A percentile compares a stretch with the other conserved stretches of the same genome.
Evolutionary conservation across 2,888 invertebrate species (phyloP).

Genomic region (Chrysodeixis includens): DNA sequence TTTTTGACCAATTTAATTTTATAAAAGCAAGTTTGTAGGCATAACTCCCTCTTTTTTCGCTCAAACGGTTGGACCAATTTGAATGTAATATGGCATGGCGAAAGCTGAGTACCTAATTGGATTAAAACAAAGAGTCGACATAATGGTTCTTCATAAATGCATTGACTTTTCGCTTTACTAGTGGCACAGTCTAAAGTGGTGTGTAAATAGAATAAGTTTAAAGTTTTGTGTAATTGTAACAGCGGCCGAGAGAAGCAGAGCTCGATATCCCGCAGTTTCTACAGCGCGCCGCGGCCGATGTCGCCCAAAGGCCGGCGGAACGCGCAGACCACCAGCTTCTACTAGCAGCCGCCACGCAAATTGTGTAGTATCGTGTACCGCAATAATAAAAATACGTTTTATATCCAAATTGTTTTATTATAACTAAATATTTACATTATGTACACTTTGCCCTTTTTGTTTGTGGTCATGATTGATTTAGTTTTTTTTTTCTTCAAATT

Average conservation of each 20-base stretch:
- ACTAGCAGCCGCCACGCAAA: slow-evolving; percentile 48
- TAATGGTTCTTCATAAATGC: too few species aligned
- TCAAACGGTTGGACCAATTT: too few species aligned
- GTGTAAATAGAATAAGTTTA: too few species aligned
- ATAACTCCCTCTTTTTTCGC: too few species aligned
- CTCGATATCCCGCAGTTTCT: slow-evolving; percentile 50
- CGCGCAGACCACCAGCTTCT: slow-evolving; percentile 56
- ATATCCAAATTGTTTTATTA: slow-evolving; percentile 37
- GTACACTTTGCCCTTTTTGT: slow-evolving; percentile 36
- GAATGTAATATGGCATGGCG: too few species aligned
- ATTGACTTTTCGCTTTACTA: too few species aligned
- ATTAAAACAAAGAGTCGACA: too few species aligned
- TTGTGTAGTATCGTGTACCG: slow-evolving; percentile 23
- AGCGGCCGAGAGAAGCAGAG: slow-evolving; percentile 50
- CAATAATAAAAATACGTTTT: slow-evolving; percentile 40
- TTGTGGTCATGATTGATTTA: slow-evolving; percentile 3
- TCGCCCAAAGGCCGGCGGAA: slow-evolving; percentile 72
- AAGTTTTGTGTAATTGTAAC: slow-evolving; percentile 24
- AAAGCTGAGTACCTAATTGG: too few species aligned
- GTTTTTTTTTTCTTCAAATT: too few species aligned
- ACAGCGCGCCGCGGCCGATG: slow-evolving; percentile 61
- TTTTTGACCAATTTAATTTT: too few species aligned
- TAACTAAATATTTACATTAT: slow-evolving; percentile 49
- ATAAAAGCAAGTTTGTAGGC: too few species aligned
- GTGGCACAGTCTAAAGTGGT: too few species aligned